Evolutionary conservation across 1,140 invertebrate species (phyloP).

Genomic region (Philaenus spumarius): DNA sequence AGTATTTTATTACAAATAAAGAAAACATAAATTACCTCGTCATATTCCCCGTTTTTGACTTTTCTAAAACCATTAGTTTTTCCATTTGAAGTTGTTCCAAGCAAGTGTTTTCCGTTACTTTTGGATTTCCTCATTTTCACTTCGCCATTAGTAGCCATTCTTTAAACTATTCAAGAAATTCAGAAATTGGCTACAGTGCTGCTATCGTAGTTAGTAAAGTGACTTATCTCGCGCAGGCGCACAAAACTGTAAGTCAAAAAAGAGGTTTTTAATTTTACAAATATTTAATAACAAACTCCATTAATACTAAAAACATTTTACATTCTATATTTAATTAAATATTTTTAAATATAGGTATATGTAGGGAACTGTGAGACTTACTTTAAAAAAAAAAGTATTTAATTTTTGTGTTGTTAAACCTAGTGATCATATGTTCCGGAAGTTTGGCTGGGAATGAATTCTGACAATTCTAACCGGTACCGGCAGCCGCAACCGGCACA

Average conservation of each 20-base stretch:
- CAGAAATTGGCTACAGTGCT: no score
- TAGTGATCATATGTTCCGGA: no score
- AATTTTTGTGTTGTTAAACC: no score
- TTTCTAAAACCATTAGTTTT: slow-evolving; percentile 5
- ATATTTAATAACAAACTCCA: neutral
- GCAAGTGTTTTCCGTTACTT: neutral
- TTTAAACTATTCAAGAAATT: neutral
- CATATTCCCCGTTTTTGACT: neutral
- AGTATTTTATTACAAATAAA: no score
- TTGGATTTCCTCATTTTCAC: neutral
- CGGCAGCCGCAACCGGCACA: no score
- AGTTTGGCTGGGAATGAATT: no score
- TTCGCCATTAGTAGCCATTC: neutral
- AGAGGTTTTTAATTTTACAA: neutral
- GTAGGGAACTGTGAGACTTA: no score
- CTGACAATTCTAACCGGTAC: no score
- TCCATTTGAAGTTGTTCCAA: neutral
- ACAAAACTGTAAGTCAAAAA: neutral
- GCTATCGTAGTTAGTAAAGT: neutral
- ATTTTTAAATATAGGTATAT: neutral
- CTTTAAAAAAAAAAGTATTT: no score
- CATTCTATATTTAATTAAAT: no score
- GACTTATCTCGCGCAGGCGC: neutral
- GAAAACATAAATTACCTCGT: no score
- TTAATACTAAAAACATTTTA: no score